A percentile compares a stretch with the other conserved stretches of the same genome.
phyloP scores from a whole-genome alignment of 2,113 vertebrate species.

The Steatornis caripensis region DNA sequence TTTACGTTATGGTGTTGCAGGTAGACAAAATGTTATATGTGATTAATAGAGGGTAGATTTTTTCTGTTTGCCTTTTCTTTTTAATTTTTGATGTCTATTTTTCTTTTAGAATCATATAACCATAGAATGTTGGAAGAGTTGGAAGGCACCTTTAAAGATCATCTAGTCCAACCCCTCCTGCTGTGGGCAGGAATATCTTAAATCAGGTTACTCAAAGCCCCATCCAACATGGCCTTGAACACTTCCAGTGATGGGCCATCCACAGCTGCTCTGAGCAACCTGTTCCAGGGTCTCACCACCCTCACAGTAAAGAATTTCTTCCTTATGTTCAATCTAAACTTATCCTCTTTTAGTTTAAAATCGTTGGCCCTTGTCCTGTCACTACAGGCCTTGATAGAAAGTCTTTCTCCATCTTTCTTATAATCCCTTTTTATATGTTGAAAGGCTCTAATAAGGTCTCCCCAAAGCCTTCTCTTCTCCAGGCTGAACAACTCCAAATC shows the following conservation, averaged over 20 bases:
- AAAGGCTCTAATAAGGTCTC: not conserved
- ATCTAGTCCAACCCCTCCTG: too few species aligned
- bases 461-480: not conserved
- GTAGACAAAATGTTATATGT: not conserved
- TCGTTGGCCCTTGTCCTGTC: not conserved
- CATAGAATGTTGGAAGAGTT: not conserved
- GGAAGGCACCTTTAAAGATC: not conserved
- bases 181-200: not conserved
- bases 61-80: not conserved
- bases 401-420: not conserved
- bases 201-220: not conserved
- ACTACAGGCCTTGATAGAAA: not conserved
- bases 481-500: not conserved
- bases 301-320: not conserved
- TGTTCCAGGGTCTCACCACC: not conserved
- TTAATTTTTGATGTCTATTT: not conserved
- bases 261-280: too few species aligned
- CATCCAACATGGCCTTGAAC: not conserved
- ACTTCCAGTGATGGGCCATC: not conserved
- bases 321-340: not conserved
- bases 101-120: not conserved
- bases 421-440: not conserved
- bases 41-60: not conserved
- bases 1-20: not conserved
- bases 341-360: not conserved